Base-by-base conservation (phyloP, 1,140 invertebrate species). In the Mylabris phalerata region DNA sequence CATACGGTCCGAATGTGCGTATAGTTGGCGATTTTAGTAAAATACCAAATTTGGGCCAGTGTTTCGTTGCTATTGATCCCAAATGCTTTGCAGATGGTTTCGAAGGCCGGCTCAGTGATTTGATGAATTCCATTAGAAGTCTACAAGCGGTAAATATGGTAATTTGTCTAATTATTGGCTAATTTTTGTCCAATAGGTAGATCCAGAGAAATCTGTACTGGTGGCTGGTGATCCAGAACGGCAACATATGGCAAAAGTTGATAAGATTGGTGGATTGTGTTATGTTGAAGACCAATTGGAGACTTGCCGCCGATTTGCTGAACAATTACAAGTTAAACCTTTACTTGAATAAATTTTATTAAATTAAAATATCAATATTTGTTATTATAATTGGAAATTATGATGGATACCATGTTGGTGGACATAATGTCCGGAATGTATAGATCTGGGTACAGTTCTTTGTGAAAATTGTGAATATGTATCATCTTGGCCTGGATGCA, bases 41-140 rank as follows among this genome's bases (percentile, higher is more conserved):
- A 19, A 19, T 19, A 19, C 19, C 19, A 19, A 19, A 19, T 77
- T 74, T 96, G 66, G 93, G 93, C 0, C 93, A 97, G 56, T 92
- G 92, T 69, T 97, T 95, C 73, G 82, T 95, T 26, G 92, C 90
- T 0, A 80, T 97, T 5, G 82, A 96, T 79, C 91, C 92, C 0
- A 78, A 83, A 2, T 83, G 79, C 63, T 96, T 97, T 77, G 87
- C 84, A 1, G 80, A 85, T 0, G 89, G 87, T 2, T 94, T 95
- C 64, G 76, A 83, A 55, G 84, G 86, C 3, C 80, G 93, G 49
- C 75, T 96, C 68, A 71, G 71, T 9, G 51, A 59, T 48, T 43
- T 64, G 5, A 38, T 64, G 50, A 48, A 61, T 50, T n/a, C 9
- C 45, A 56, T 61, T 6, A 50, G 59, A 41, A 58, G 61, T 32